phyloP scores from a whole-genome alignment of 1,140 invertebrate genomes.

The Caerostris darwini region DNA sequence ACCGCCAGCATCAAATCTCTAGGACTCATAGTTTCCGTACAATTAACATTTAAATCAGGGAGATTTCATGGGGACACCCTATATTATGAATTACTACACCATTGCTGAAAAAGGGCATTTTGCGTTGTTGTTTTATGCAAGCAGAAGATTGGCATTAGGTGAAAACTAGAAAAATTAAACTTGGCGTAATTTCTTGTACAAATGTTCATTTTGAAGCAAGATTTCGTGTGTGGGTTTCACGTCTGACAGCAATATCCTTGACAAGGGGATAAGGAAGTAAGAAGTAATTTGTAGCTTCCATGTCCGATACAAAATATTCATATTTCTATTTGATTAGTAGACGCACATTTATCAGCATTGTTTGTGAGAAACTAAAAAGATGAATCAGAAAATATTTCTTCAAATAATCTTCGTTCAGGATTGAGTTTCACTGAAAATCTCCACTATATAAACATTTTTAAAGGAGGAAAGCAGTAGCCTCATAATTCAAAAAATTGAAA shows the following conservation, averaged over 20 bases:
- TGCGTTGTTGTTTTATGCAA: background rate
- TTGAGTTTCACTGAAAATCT: background rate
- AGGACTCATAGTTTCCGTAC: too few relatives aligned
- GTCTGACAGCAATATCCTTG: constrained; percentile 6
- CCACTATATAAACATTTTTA: background rate
- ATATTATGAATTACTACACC: too few relatives aligned
- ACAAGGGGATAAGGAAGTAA: background rate
- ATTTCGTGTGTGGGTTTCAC: constrained; percentile 27
- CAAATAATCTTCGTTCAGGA: background rate
- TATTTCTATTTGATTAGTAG: background rate
- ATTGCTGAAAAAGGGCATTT: too few relatives aligned
- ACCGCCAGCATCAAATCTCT: too few relatives aligned
- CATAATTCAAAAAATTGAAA: background rate
- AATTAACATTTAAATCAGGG: too few relatives aligned
- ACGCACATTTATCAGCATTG: background rate
- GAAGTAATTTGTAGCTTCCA: constrained; percentile 8
- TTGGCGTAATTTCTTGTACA: background rate
- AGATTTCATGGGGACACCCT: too few relatives aligned
- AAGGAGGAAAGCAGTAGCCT: background rate
- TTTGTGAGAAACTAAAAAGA: background rate
- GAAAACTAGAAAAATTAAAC: background rate
- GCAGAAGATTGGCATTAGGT: background rate
- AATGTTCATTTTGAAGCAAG: background rate
- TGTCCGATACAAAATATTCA: constrained; percentile 11
- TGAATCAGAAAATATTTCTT: background rate